phyloP scores from a whole-genome alignment of 1,140 invertebrate species.

The Trigoniulus corallinus region DNA sequence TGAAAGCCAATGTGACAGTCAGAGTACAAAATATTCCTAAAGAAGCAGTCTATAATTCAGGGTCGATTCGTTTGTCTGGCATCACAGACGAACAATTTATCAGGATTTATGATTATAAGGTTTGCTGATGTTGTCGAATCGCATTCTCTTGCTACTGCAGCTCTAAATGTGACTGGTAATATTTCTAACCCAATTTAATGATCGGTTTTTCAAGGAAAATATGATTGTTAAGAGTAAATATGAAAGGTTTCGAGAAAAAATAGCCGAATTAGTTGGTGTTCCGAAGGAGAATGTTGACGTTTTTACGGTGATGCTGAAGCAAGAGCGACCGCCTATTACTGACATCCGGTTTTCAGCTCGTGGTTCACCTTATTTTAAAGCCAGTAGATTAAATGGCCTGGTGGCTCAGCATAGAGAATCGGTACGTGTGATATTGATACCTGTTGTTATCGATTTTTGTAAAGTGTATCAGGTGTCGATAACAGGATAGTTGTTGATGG shows the following conservation, averaged over 20 bases:
- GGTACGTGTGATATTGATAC: constrained; percentile 23
- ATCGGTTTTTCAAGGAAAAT: constrained; percentile 4
- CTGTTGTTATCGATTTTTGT: not conserved
- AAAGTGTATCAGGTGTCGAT: constrained; percentile 2
- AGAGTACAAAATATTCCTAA: constrained; percentile 84
- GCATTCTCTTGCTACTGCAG: not conserved
- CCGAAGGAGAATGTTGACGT: constrained; percentile 82
- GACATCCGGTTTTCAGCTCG: constrained; percentile 89
- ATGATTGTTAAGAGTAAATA: constrained; percentile 64
- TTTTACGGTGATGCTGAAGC: constrained; percentile 77
- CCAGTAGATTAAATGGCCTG: constrained; percentile 81
- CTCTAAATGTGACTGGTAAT: not conserved
- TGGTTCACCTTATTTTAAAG: constrained; percentile 88
- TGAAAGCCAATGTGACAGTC: constrained; percentile 81
- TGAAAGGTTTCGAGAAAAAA: constrained; percentile 70
- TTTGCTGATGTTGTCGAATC: constrained; percentile 16
- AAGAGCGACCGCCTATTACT: constrained; percentile 69
- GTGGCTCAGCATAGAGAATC: constrained; percentile 83
- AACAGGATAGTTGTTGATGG: constrained; percentile 6
- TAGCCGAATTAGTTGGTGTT: constrained; percentile 54
- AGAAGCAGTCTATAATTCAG: constrained; percentile 87
- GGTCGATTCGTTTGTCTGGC: constrained; percentile 80
- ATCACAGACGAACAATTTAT: constrained; percentile 94
- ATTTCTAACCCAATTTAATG: not conserved
- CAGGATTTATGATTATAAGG: constrained; percentile 76